Evolutionary conservation across 2,888 invertebrate genomes (phyloP), one percentile per base, ranked within the genome.

Genomic region (Tetropium fuscum): DNA sequence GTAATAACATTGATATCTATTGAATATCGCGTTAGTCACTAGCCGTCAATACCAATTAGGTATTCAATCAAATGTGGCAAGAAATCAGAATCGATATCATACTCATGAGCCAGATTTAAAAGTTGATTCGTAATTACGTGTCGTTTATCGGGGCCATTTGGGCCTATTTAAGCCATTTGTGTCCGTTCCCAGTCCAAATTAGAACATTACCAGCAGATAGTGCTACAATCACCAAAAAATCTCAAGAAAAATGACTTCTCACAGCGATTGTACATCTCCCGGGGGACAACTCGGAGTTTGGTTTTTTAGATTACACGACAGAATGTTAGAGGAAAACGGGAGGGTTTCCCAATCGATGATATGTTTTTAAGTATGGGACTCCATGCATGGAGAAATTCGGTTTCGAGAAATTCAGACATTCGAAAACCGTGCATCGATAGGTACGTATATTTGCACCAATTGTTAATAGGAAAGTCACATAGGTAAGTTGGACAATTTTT

Each of bases 181-280:
- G 49, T 53, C 25, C 57, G 55, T 61, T 59, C 22, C 48, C 18
- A 53, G 60, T 30, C 41, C 49, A 60, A 68, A 72, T 72, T 69
- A 66, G 70, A 64, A 63, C 69, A 68, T 70, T 71, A 71, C 60
- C 66, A 63, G 64, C 70, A 71, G 72, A 72, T 72, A 71, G 68
- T 63, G 71, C 59, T 60, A 51, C 60, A 64, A 69, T 63, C 62
- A 58, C 64, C 66, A 64, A 72, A 73, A 71, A 72, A 68, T 70
- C 69, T 57, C 66, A 10, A 53, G 64, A n/a, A n/a, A 71, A 72
- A 70, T 71, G 66, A 69, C 64, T 58, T 54, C 54, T 58, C 60
- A 25, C 60, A 53, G 59, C 66, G 64, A 64, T 60, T 62, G 66
- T 63, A 44, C 32, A 55, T 49, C 30, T 55, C 65, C 63, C 59